These are phyloP conservation scores for Microplitis demolitor DNA, from an alignment of 1,140 invertebrate genomes.

Conservation along the genomic window DNA sequence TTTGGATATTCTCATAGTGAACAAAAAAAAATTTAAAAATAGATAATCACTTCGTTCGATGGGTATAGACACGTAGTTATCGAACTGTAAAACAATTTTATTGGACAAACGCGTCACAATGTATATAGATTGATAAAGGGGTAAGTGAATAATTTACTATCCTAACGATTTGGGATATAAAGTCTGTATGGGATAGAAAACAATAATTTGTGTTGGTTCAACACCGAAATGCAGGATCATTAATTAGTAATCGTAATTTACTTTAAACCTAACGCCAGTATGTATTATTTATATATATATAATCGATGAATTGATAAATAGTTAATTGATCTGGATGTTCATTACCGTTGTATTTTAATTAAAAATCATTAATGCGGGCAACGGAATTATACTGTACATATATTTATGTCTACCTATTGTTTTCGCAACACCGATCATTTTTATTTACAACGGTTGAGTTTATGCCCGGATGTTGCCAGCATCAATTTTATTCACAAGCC, in stretches of 20 bases:
- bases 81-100: conserved; percentile 5
- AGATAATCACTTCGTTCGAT: conserved; percentile 7
- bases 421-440: not conserved
- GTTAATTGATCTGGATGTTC: conserved; percentile 11
- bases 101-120: conserved; percentile 9
- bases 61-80: not conserved
- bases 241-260: not conserved
- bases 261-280: not conserved
- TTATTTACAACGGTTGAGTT: not conserved
- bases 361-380: not conserved
- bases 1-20: not conserved
- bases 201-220: not conserved
- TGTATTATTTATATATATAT: not conserved
- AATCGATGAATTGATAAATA: no score
- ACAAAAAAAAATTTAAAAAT: not conserved
- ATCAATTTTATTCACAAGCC: conserved; percentile 6
- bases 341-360: conserved; percentile 1
- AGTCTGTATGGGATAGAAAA: not conserved
- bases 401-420: conserved; percentile 3
- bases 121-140: not conserved
- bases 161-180: not conserved
- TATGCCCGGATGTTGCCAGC: not conserved
- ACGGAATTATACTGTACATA: not conserved
- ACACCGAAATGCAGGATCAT: not conserved
- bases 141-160: not conserved